These are phyloP conservation scores for Oasisia sp. DNA, from an alignment of 2,888 invertebrate genomes.

Conservation along the genomic window DNA sequence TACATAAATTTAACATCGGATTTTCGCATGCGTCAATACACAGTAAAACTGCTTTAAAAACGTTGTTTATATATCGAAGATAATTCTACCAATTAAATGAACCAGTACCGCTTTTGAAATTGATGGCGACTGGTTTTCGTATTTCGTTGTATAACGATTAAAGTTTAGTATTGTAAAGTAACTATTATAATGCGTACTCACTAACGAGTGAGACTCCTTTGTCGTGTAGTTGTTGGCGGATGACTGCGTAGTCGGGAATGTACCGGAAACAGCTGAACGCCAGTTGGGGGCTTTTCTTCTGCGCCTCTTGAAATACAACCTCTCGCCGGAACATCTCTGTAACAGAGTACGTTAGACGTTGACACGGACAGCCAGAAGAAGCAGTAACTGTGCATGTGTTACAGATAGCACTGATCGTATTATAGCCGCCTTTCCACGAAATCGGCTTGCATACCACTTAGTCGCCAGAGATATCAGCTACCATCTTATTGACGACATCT, in stretches of 20 bases:
- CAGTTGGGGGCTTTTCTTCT: background rate
- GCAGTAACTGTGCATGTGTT: background rate
- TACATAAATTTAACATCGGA: background rate
- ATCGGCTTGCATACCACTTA: too few relatives aligned
- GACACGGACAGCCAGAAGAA: background rate
- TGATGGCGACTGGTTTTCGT: too few relatives aligned
- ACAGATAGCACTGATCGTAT: too few relatives aligned
- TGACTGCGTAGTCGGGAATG: background rate
- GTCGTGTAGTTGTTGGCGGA: background rate
- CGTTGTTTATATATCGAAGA: too few relatives aligned
- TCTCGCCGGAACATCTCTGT: background rate
- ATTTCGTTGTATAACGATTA: too few relatives aligned
- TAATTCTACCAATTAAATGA: too few relatives aligned
- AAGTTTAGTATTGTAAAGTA: too few relatives aligned
- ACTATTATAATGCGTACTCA: background rate
- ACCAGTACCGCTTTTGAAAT: too few relatives aligned
- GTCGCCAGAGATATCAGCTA: too few relatives aligned
- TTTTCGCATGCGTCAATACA: background rate
- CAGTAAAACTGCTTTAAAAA: background rate
- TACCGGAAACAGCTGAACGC: conserved; percentile 2
- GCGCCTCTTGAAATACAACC: background rate
- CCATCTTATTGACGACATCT: too few relatives aligned
- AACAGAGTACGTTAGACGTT: background rate
- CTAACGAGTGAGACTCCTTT: background rate
- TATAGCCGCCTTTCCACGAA: too few relatives aligned